Evolutionary conservation across 1,140 invertebrate genomes (phyloP), one percentile per base, ranked within the genome.

Genomic region (Panulirus ornatus): DNA sequence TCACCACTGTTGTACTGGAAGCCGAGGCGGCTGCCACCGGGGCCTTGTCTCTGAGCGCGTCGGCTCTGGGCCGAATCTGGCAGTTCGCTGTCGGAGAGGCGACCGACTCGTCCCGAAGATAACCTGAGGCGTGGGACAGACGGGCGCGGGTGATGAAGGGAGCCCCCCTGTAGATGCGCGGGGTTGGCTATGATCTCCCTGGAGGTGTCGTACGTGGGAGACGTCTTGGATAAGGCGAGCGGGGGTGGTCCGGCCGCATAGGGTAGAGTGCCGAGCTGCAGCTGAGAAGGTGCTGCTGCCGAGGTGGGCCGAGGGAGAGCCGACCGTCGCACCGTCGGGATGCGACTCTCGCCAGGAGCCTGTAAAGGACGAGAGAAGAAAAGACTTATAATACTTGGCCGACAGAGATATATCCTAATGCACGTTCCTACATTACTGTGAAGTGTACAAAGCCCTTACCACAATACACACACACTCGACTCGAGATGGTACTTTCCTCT

Each of bases 281-380:
- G 79, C 47, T 54, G 47, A 34, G 87, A 40, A 0, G 81, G 44
- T 16, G 85, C 54, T 38, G 84, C 71, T 70, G 71, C 42, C 42
- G 84, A 75, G 40, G 84, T 54, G 70, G 87, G 87, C 44, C 87
- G 79, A 58, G 87, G 87, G n/a, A 89, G 79, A n/a, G 40, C 87
- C 19, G 87, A 89, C n/a, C 87, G 79, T 27, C 87, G 87, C 40
- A 75, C 87, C 47, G 87, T 89, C 34, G 87, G 87, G 79, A 89
- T 89, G 63, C 87, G 87, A 51, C 87, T 89, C 44, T 89, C 87
- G 47, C 87, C 87, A 30, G 87, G 81, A 40, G 87, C 87, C 87
- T 89, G 87, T 40, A 86, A 86, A n/a, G 38, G 2, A 58, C 34
- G 38, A 30, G 19, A 83, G 36, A 83, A 83, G 36, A 19, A 19